Evolutionary conservation across 2,113 vertebrate genomes (phyloP), one percentile per base, ranked within the genome.

Genomic region (Nothobranchius kuhntae): DNA sequence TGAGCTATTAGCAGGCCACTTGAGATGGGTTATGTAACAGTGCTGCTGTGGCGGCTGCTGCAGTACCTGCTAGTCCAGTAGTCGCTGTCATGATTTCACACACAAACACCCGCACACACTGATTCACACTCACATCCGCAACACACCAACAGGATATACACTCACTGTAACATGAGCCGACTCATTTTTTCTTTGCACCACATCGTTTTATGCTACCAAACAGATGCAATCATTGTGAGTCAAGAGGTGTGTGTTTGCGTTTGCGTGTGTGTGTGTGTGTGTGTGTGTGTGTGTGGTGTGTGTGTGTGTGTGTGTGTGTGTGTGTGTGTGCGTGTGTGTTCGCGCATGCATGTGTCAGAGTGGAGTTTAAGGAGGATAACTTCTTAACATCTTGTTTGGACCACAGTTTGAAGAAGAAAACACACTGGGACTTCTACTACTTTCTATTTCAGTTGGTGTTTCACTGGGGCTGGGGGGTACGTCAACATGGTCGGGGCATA

Each of bases 11-110:
- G 89, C 82, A 81, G 86, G 89, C 91, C 91, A 90, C 87, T 91
- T 90, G 91, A 91, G 89, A 93, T 82, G 86, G 85, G 82, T 94
- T 94, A 92, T 87, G 84, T 91, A 94, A 93, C 83, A 81, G 81
- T 83, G 58, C 73, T 83, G 58, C 73, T 82, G 90, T 85, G 88
- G 89, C 87, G 88, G 89, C 87, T 91, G 89, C 88, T 89, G 88
- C 84, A 82, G 80, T 91, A 91, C 89, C 88, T 90, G 91, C 89
- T 86, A 53, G 76, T 21, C 21, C 21, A 21, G 21, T 21, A 21
- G 21, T 75, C 54, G 35, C 77, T 71, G 85, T 85, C 81, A 82
- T 80, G 46, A 83, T 86, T 80, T 82, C 47, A 75, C 84, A 82
- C 84, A 86, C 80, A 88, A 66, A 87, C 84, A 86, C 65, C 68